Base-by-base conservation (phyloP, 2,888 invertebrate species). In the Spisula solida region DNA sequence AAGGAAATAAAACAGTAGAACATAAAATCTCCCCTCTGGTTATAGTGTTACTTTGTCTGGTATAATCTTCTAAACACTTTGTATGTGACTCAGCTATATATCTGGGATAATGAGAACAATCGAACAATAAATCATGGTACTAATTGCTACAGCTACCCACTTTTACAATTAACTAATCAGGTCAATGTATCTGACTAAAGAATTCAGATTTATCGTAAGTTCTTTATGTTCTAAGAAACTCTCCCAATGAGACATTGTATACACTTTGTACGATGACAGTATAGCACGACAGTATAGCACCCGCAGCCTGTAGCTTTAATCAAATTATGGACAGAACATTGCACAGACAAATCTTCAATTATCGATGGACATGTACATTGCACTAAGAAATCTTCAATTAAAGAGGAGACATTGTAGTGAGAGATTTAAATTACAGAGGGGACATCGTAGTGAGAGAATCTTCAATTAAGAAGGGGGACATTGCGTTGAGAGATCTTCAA, bases 121-220 rank as follows among this genome's bases (percentile, higher is more conserved):
- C 34, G 12, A 34, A 10, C 70, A 29, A 70, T 70, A 70, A 70
- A 70, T 5, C 5, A 12, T 18, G 75, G 31, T 0, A 31, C 31
- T 34, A 75, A 75, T 34, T 34, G 75, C 31, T 75, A 18, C 75
- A 16, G 2, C 25, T 75, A 75, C 25, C 75, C 12, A 75, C 16
- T 75, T 75, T 12, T 34, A 31, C 75, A 75, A 75, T 75, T 75
- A 75, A 31, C 5, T 31, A 75, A 75, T 75, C 29, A 75, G 34
- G 34, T 31, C 12, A 2, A 31, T 8, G 31, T 16, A 18, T 18
- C 25, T 31, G 75, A 31, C 34, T 31, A 75, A 41, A 41, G 41
- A 41, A 5, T 41, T 41, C 25, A 31, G 75, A 75, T 75, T 75
- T 31, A 75, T 18, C 16, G 31, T n/a, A 16, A 66, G 25, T 66